These are phyloP conservation scores for Lateolabrax maculatus DNA, from an alignment of 2,797 vertebrate genomes.

Conservation along the genomic window DNA sequence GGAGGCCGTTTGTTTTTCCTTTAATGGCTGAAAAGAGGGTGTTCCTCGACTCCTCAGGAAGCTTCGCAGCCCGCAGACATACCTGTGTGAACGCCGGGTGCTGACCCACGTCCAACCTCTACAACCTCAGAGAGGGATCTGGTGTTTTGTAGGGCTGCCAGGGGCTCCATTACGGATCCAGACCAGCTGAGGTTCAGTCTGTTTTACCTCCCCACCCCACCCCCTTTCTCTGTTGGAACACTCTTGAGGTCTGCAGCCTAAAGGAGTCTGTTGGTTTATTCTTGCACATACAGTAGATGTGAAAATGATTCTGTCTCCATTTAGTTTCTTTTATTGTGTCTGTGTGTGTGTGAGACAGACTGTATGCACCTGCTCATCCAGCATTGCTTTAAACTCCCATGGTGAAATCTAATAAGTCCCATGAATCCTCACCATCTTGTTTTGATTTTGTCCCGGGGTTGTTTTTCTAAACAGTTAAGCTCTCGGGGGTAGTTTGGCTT, in stretches of 20 bases:
- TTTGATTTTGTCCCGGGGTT: slow-evolving; percentile 77
- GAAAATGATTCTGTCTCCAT: slow-evolving; percentile 53
- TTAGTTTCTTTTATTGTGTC: slow-evolving; percentile 46
- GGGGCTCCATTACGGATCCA: slow-evolving; percentile 69
- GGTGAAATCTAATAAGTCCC: slow-evolving; percentile 74
- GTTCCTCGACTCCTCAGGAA: slow-evolving; percentile 69
- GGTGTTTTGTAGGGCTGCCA: slow-evolving; percentile 71
- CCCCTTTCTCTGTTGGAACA: slow-evolving; percentile 37
- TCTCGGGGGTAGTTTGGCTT: slow-evolving; percentile 61
- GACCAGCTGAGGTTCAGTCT: slow-evolving; percentile 79
- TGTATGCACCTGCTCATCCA: slow-evolving; percentile 61
- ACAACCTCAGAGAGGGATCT: slow-evolving; percentile 69
- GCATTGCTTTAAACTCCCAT: slow-evolving; percentile 60
- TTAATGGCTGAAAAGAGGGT: slow-evolving; percentile 76
- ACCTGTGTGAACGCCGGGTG: slow-evolving; percentile 65
- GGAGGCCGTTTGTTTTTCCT: slow-evolving; percentile 76
- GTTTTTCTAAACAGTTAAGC: slow-evolving; percentile 73
- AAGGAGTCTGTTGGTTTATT: slow-evolving; percentile 75
- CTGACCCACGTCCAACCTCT: slow-evolving; percentile 77
- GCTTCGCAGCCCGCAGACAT: slow-evolving; percentile 61
- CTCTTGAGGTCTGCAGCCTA: slow-evolving; percentile 78
- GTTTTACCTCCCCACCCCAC: slow-evolving; percentile 49
- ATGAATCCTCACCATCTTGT: slow-evolving; percentile 69
- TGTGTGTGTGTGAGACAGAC: slow-evolving; percentile 23
- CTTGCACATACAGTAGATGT: slow-evolving; percentile 53